Evolutionary conservation across 2,113 vertebrate genomes (phyloP).

Genomic region (Burhinus bistriatus): DNA sequence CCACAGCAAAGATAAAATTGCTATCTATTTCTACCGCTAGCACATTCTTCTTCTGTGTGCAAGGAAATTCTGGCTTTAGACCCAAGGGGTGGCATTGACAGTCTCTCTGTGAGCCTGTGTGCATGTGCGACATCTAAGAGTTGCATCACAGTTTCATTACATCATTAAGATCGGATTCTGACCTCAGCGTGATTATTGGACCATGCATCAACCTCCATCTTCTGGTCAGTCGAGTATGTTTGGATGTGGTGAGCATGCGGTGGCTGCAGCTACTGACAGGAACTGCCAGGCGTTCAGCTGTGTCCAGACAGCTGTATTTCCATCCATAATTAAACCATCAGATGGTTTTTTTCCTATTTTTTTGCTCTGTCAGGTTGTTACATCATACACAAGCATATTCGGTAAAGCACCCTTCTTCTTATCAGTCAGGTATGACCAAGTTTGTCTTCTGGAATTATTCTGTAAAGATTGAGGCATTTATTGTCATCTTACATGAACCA

Average conservation of each 20-base stretch:
- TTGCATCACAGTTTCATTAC: not conserved
- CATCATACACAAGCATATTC: not conserved
- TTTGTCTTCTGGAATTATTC: slow-evolving; percentile 37
- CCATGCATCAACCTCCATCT: not conserved
- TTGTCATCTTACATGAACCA: not conserved
- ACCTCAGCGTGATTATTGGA: not conserved
- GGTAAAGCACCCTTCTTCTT: not conserved
- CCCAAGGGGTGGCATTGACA: not conserved
- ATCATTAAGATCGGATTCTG: not conserved
- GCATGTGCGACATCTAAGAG: not conserved
- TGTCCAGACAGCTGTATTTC: not conserved
- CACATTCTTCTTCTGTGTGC: not conserved
- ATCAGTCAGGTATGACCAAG: slow-evolving; percentile 16
- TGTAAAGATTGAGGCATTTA: not conserved
- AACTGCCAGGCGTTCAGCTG: not conserved
- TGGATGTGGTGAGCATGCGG: not conserved
- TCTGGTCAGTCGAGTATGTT: not conserved
- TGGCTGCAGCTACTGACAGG: not conserved
- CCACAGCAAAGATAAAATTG: not conserved
- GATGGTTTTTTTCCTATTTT: not conserved
- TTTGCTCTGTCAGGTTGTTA: not conserved
- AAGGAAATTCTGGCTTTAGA: not conserved
- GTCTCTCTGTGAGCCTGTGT: not conserved
- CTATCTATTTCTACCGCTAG: not conserved
- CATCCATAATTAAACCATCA: not conserved